Percentiles rank a stretch among this genome's conserved stretches.
Conservation (phyloP, 2,113 vertebrate species). For the Marcusenius ussheri region DNA sequence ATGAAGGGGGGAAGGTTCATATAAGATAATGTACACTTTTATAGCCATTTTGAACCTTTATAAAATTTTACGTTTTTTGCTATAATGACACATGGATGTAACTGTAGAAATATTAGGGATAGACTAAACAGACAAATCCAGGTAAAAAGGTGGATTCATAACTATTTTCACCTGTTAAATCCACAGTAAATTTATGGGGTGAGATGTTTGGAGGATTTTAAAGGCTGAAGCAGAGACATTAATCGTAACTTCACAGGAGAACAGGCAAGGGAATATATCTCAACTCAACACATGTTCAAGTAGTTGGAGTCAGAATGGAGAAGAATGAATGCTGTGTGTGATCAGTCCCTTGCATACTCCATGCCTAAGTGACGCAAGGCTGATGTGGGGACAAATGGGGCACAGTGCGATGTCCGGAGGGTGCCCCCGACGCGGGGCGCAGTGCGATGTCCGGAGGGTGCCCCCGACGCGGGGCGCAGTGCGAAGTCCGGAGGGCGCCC, state of each 20-base stretch:
- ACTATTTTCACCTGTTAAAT: background rate
- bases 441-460: background rate
- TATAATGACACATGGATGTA: background rate
- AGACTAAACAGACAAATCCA: background rate
- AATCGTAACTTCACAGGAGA: background rate
- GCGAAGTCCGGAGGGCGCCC: too few species aligned
- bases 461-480: background rate
- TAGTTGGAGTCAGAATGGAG: background rate
- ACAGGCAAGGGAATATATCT: background rate
- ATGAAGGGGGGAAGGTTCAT: background rate
- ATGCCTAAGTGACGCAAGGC: background rate
- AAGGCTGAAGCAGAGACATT: background rate
- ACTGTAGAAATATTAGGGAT: background rate
- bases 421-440: too few species aligned
- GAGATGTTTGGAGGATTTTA: background rate
- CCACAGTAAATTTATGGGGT: background rate
- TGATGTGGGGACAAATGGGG: background rate
- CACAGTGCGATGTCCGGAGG: background rate
- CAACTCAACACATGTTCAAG: background rate
- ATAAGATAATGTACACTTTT: background rate
- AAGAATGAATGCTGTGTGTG: background rate
- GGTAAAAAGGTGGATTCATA: background rate
- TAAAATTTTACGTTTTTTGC: background rate
- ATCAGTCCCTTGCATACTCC: background rate
- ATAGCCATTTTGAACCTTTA: background rate